Evolutionary conservation across 2,113 vertebrate species (phyloP).

Genomic region (Nesospiza acunhae): DNA sequence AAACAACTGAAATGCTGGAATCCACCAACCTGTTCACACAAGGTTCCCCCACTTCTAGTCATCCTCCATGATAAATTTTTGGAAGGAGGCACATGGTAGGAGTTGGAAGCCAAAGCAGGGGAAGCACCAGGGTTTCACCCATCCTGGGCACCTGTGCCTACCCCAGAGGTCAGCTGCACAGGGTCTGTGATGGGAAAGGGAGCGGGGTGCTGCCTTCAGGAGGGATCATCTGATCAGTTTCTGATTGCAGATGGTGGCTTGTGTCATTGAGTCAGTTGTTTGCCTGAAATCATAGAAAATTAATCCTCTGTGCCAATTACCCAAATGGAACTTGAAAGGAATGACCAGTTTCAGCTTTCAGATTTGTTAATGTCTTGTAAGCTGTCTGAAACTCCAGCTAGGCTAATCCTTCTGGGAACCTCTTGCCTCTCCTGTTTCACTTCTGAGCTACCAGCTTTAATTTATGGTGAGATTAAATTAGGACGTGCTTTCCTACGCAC

Average conservation of each 20-base stretch:
- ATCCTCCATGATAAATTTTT: background rate
- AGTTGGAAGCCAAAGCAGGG: background rate
- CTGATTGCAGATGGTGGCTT: background rate
- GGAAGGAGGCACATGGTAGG: background rate
- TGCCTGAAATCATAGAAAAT: background rate
- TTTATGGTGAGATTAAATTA: conserved; percentile 26
- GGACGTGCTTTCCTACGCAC: background rate
- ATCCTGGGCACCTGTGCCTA: accelerated
- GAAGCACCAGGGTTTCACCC: background rate
- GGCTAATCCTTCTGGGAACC: background rate
- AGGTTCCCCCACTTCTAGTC: background rate
- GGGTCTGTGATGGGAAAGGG: background rate
- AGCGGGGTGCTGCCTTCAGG: background rate
- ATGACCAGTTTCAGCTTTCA: background rate
- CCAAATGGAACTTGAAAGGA: background rate
- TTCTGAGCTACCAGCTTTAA: background rate
- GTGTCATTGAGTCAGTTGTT: background rate
- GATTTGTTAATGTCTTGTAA: background rate
- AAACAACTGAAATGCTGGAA: background rate
- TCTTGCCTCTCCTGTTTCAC: conserved; percentile 32
- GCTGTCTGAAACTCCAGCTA: background rate
- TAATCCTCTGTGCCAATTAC: background rate
- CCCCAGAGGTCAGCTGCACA: background rate
- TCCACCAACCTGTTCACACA: background rate
- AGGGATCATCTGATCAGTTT: accelerated